These are phyloP conservation scores for Biston stratarius DNA, from an alignment of 2,888 invertebrate genomes.

Conservation along the genomic window DNA sequence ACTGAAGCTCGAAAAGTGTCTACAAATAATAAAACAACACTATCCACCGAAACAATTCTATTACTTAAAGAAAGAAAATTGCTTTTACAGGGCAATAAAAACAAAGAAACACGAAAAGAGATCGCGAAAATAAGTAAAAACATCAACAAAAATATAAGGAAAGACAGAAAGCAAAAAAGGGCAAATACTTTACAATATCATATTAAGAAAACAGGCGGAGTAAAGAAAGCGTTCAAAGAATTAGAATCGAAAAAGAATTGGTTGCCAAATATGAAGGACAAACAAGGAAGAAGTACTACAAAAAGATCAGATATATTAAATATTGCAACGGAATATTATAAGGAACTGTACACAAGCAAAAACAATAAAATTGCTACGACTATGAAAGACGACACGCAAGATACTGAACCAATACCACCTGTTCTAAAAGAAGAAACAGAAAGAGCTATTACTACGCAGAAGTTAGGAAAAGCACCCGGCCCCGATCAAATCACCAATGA, in stretches of 20 bases:
- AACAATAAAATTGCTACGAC: too few species aligned
- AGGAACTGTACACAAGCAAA: background rate
- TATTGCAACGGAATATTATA: background rate
- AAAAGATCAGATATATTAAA: background rate
- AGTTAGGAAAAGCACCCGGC: background rate
- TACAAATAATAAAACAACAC: background rate
- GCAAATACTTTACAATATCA: background rate
- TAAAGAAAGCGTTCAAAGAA: background rate
- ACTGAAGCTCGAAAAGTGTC: background rate
- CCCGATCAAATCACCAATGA: background rate
- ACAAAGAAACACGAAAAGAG: background rate
- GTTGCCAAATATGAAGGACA: background rate
- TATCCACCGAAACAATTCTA: background rate
- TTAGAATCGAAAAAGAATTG: background rate
- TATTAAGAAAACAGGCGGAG: background rate
- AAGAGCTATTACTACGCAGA: background rate
- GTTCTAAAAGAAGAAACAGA: background rate
- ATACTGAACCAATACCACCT: background rate
- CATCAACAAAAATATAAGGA: background rate
- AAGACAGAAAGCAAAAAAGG: background rate
- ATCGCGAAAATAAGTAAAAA: background rate
- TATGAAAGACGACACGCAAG: background rate
- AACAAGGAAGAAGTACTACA: background rate
- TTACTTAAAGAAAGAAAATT: background rate
- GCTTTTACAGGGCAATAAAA: background rate